phyloP scores from a whole-genome alignment of 1,140 invertebrate species.

The Phymorhynchus buccinoides region DNA sequence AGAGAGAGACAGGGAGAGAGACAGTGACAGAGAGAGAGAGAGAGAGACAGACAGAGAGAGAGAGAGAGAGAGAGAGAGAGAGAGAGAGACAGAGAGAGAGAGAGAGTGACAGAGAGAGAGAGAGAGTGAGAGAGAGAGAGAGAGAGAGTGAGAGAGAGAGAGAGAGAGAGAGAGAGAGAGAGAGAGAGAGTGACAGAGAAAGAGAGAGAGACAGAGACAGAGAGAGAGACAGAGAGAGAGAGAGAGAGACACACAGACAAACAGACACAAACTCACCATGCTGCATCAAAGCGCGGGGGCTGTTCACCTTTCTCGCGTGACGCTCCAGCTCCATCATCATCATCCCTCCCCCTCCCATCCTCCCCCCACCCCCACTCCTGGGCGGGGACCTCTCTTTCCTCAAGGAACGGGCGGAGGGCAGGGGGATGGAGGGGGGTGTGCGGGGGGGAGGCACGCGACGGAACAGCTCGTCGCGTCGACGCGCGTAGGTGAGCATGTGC shows the following conservation, averaged over 20 bases:
- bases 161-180: too few species aligned
- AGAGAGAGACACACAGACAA: neutral
- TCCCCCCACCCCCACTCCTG: too few species aligned
- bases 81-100: neutral
- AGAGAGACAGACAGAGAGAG: too few species aligned
- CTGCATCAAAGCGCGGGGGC: constrained; percentile 64
- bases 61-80: too few species aligned
- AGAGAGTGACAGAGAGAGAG: too few species aligned
- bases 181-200: neutral
- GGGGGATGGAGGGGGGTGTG: constrained; percentile 68
- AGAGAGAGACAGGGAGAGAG: constrained; percentile 12
- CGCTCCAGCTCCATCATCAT: constrained; percentile 61
- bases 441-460: constrained; percentile 58
- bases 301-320: constrained; percentile 62
- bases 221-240: neutral
- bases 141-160: neutral
- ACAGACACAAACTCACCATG: constrained; percentile 55
- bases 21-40: neutral
- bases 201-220: too few species aligned
- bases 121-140: neutral
- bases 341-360: neutral
- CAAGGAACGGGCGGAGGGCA: constrained; percentile 40
- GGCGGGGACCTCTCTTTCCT: neutral
- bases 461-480: constrained; percentile 56
- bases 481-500: constrained; percentile 57